A percentile compares a stretch with the other conserved stretches of the same genome.
phyloP scores from a whole-genome alignment of 2,797 vertebrate species.

The Semotilus atromaculatus region DNA sequence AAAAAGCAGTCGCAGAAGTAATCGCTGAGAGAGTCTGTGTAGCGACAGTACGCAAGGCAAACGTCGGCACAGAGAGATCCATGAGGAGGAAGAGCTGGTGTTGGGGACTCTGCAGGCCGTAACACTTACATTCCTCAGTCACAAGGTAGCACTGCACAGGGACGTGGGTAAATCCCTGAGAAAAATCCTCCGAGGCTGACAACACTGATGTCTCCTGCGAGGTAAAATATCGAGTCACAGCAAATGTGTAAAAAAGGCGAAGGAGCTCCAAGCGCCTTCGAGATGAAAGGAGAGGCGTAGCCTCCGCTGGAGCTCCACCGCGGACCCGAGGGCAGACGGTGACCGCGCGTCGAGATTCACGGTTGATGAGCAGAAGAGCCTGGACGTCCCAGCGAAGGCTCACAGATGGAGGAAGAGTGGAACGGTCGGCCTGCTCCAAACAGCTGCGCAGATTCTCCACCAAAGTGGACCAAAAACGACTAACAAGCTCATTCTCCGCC shows the following conservation, averaged over 20 bases:
- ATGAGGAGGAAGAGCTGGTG: conserved; percentile 84
- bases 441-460: conserved; percentile 80
- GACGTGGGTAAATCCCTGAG: conserved; percentile 73
- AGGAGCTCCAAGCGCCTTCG: conserved; percentile 80
- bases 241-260: conserved; percentile 84
- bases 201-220: conserved; percentile 65
- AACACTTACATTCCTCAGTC: conserved; percentile 80
- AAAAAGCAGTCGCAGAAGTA: conserved; percentile 74
- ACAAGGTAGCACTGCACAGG: conserved; percentile 87
- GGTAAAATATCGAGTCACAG: conserved; percentile 80
- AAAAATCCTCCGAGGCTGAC: conserved; percentile 72
- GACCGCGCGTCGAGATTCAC: conserved; percentile 82
- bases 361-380: conserved; percentile 85
- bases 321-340: conserved; percentile 58
- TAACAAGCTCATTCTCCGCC: conserved; percentile 79
- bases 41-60: conserved; percentile 80
- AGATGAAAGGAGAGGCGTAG: conserved; percentile 60
- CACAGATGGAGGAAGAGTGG: conserved; percentile 71
- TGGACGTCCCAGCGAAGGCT: conserved; percentile 79
- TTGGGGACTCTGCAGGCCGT: conserved; percentile 79
- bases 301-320: neutral
- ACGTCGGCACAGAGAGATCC: conserved; percentile 81
- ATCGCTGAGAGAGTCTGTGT: conserved; percentile 80
- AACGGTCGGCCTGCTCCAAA: conserved; percentile 74
- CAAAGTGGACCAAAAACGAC: conserved; percentile 84